Evolutionary conservation across 1,140 invertebrate species (phyloP).

Genomic region (Drosophila insularis): DNA sequence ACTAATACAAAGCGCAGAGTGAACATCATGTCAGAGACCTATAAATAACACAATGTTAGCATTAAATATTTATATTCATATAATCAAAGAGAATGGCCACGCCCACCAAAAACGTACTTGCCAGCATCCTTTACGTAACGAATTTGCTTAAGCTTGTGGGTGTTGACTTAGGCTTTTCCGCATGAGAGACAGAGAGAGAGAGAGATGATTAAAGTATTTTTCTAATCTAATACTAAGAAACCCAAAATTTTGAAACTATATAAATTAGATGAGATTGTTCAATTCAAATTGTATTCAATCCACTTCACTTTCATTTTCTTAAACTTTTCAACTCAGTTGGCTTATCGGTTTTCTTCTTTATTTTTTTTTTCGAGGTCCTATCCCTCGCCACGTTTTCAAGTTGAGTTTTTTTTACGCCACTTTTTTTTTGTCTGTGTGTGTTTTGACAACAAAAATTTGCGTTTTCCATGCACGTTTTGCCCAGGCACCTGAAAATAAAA

Average conservation of each 20-base stretch:
- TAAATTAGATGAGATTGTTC: conserved; percentile 1
- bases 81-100: conserved; percentile 25
- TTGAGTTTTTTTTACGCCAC: background rate
- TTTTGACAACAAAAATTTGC: conserved; percentile 55
- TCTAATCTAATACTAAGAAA: background rate
- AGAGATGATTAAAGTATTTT: background rate
- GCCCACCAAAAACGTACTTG: conserved; percentile 8
- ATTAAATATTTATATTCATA: conserved; percentile 50
- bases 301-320: conserved; percentile 11
- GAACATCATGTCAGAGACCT: conserved; percentile 52
- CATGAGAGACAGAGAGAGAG: too few relatives aligned
- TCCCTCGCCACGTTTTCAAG: background rate
- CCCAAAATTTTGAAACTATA: background rate
- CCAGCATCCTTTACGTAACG: background rate
- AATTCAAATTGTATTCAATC: background rate
- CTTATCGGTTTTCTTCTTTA: background rate
- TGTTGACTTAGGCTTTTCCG: background rate
- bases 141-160: background rate
- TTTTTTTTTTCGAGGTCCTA: background rate
- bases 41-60: conserved; percentile 47
- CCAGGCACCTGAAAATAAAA: conserved; percentile 65
- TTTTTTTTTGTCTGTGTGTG: conserved; percentile 31
- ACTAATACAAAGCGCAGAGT: background rate
- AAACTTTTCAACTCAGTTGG: background rate
- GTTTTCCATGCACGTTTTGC: conserved; percentile 76